These are phyloP conservation scores for Channa argus DNA, from an alignment of 2,113 vertebrate genomes.

Conservation along the genomic window DNA sequence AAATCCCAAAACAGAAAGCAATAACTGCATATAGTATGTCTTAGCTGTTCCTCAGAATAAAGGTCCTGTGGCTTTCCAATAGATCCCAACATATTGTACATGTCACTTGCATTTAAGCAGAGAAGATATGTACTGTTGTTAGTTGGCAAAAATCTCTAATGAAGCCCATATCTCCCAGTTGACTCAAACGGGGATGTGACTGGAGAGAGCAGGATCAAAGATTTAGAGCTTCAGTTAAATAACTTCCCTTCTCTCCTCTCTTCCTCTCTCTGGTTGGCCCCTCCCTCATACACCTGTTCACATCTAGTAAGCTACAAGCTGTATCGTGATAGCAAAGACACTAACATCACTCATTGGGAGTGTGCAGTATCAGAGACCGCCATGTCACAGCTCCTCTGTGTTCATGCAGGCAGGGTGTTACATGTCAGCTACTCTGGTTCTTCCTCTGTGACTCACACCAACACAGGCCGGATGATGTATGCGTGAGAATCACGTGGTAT, in stretches of 20 bases:
- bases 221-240: slow-evolving; percentile 35
- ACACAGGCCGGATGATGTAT: slow-evolving; percentile 16
- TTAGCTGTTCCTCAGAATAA: slow-evolving; percentile 45
- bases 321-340: slow-evolving; percentile 3
- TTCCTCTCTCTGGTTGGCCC: slow-evolving; percentile 55
- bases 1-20: slow-evolving; percentile 62
- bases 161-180: not conserved
- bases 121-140: not conserved
- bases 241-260: slow-evolving; percentile 61
- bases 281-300: slow-evolving; percentile 67
- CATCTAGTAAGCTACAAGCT: slow-evolving; percentile 20
- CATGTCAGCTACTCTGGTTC: slow-evolving; percentile 25
- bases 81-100: slow-evolving; percentile 8
- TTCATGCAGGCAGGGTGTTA: slow-evolving; percentile 30
- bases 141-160: slow-evolving; percentile 19
- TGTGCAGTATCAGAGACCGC: slow-evolving; percentile 3
- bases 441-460: slow-evolving; percentile 56
- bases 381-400: slow-evolving; percentile 30
- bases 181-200: slow-evolving; percentile 18
- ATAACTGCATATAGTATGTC: slow-evolving; percentile 42
- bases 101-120: slow-evolving; percentile 7
- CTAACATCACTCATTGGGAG: not conserved
- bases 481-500: slow-evolving; percentile 26
- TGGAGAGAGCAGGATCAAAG: slow-evolving; percentile 9
- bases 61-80: slow-evolving; percentile 34